Percentiles rank a stretch among this genome's conserved stretches.
phyloP scores from a whole-genome alignment of 2,113 vertebrate genomes.

The Myanophis thanlyinensis region DNA sequence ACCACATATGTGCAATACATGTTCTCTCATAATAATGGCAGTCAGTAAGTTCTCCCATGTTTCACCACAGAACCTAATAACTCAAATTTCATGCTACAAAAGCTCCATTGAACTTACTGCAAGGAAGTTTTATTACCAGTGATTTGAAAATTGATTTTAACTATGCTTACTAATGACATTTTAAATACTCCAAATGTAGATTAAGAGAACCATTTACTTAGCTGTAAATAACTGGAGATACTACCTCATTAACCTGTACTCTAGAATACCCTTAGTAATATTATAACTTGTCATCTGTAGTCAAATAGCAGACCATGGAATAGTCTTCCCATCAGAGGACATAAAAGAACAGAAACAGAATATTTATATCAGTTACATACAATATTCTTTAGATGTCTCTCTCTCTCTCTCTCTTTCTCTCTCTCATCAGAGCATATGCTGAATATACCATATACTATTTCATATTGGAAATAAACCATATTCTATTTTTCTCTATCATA shows the following conservation, averaged over 20 bases:
- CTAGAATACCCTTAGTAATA: neutral
- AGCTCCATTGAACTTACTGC: neutral
- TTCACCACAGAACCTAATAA: neutral
- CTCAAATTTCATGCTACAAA: neutral
- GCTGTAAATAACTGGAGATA: neutral
- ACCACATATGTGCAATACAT: neutral
- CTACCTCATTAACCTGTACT: neutral
- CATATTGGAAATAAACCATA: neutral
- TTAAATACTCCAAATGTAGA: neutral
- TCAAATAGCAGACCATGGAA: conserved; percentile 15
- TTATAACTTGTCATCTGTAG: neutral
- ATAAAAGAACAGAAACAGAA: conserved; percentile 17
- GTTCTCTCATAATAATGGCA: neutral
- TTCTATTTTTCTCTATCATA: neutral
- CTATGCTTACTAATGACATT: neutral
- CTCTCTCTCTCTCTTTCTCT: neutral
- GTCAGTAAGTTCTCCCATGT: neutral
- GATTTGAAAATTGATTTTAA: neutral
- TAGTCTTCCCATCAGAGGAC: conserved; percentile 41
- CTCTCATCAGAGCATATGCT: too few relatives aligned
- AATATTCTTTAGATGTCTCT: neutral
- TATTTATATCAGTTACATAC: neutral
- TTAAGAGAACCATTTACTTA: neutral
- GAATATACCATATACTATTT: neutral
- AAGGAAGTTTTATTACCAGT: neutral